These are phyloP conservation scores for Hemichromis elongatus DNA, from an alignment of 2,113 vertebrate species.

Conservation along the genomic window DNA sequence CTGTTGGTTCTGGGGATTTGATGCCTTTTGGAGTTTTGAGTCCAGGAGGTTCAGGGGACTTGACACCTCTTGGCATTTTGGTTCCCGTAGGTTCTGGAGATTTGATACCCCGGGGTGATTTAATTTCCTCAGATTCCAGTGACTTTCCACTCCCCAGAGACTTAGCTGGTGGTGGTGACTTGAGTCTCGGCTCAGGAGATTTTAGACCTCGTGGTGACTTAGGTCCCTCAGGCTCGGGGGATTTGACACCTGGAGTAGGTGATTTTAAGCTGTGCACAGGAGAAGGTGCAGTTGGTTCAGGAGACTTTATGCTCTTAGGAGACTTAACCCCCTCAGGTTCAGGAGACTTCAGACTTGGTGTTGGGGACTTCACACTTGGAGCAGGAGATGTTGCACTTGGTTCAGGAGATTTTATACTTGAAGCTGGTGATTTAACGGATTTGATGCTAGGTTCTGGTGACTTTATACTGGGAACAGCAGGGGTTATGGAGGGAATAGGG, in stretches of 20 bases:
- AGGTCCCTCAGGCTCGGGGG: conserved; percentile 74
- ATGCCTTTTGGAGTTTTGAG: conserved; percentile 51
- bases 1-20: conserved; percentile 57
- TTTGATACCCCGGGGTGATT: conserved; percentile 33
- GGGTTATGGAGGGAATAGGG: conserved; percentile 27
- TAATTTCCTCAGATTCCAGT: conserved; percentile 36
- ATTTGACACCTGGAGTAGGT: conserved; percentile 61
- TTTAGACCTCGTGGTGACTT: conserved; percentile 76
- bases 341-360: conserved; percentile 68
- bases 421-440: conserved; percentile 53
- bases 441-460: conserved; percentile 41
- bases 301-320: conserved; percentile 16
- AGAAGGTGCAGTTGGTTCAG: conserved; percentile 25
- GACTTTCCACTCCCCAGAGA: conserved; percentile 79
- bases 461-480: conserved; percentile 43
- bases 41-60: conserved; percentile 56
- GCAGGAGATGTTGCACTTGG: conserved; percentile 38
- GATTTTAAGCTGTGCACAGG: conserved; percentile 76
- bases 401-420: conserved; percentile 51
- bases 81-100: conserved; percentile 53
- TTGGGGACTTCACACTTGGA: conserved; percentile 78
- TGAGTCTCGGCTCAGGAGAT: conserved; percentile 81
- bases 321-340: conserved; percentile 27
- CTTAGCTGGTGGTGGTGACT: conserved; percentile 76
- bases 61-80: conserved; percentile 34